Base-by-base conservation (phyloP, 2,113 vertebrate species). In the Leucoraja erinaceus region DNA sequence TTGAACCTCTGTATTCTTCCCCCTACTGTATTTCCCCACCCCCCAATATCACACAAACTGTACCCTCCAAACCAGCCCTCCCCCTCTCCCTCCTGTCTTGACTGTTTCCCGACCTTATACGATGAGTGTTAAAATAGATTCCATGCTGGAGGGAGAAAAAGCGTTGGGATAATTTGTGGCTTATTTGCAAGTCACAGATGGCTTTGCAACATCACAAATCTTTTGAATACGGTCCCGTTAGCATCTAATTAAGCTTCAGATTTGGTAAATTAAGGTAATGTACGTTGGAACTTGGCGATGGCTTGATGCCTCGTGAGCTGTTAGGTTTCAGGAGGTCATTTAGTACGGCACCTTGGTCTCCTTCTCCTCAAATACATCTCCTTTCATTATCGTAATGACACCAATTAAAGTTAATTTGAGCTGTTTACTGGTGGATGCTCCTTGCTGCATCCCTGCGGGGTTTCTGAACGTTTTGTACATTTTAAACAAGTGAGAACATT, bases 171-270 rank as follows among this genome's bases (percentile, higher is more conserved):
- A 31, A 88, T 88, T 66, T 88, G 83, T 33, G 14, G 28, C 83
- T 31, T 31, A 88, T 88, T 88, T 88, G 83, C 59, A 31, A 88
- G 59, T 63, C 83, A 63, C 83, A 88, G 83, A 88, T 88, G 83
- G 59, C 59, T 63, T 88, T 88, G 59, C 59, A 31, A 63, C 59
- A 33, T 88, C 81, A 63, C 59, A 88, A 88, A 63, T 88, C 59
- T 20, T 88, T 63, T 88, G 28, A 88, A 88, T 63, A 33, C 83
- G 5, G n/a, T 88, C 83, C 83, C 6, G 59, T 88, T 88, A 31
- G 59, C 83, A 88, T 88, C 59, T 66, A 63, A 63, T 88, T 88
- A 88, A 88, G n/a, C 83, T 16, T 66, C 28, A 31, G 3, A 88
- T 88, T 88, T 33, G n/a, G 83, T 66, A 63, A 88, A 88, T 88